Evolutionary conservation across 2,888 invertebrate species (phyloP).

Genomic region (Xanthorhoe spadicearia): DNA sequence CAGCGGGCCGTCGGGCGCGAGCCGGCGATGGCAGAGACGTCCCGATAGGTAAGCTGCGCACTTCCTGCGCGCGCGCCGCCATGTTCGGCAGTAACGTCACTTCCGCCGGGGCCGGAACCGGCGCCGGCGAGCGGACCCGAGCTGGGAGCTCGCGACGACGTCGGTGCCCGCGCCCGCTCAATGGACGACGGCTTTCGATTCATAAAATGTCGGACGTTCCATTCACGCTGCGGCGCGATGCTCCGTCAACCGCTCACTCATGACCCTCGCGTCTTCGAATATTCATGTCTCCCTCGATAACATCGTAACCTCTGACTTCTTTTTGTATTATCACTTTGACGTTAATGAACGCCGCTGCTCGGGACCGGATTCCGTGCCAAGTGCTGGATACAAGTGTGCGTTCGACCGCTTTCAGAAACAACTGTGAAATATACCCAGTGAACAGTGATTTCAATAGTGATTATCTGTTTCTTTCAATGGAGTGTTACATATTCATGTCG

Average conservation of each 20-base stretch:
- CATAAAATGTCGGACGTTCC: slow-evolving; percentile 84
- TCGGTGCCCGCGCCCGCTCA: slow-evolving; percentile 65
- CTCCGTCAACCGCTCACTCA: slow-evolving; percentile 80
- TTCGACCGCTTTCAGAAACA: slow-evolving; percentile 60
- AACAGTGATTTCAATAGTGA: slow-evolving; percentile 76
- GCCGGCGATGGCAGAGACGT: slow-evolving; percentile 72
- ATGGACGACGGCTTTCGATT: slow-evolving; percentile 82
- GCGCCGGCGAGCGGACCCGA: slow-evolving; percentile 62
- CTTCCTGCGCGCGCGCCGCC: slow-evolving; percentile 84
- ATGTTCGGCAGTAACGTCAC: slow-evolving; percentile 81
- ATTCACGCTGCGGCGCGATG: slow-evolving; percentile 81
- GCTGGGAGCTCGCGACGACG: slow-evolving; percentile 64
- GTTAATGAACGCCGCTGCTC: slow-evolving; percentile 72
- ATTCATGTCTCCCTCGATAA: slow-evolving; percentile 84
- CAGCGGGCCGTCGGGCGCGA: slow-evolving; percentile 61
- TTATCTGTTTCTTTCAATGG: slow-evolving; percentile 63
- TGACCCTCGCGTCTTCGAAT: slow-evolving; percentile 84
- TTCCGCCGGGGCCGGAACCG: slow-evolving; percentile 78
- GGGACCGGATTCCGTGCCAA: slow-evolving; percentile 74
- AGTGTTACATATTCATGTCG: slow-evolving; percentile 71
- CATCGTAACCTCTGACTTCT: slow-evolving; percentile 83
- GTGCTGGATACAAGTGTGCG: slow-evolving; percentile 79
- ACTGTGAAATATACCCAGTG: slow-evolving; percentile 74
- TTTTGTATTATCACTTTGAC: slow-evolving; percentile 81
- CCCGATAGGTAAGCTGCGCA: slow-evolving; percentile 84